These are phyloP conservation scores for Dichetophora obliterata DNA, from an alignment of 2,888 invertebrate genomes.

Conservation along the genomic window DNA sequence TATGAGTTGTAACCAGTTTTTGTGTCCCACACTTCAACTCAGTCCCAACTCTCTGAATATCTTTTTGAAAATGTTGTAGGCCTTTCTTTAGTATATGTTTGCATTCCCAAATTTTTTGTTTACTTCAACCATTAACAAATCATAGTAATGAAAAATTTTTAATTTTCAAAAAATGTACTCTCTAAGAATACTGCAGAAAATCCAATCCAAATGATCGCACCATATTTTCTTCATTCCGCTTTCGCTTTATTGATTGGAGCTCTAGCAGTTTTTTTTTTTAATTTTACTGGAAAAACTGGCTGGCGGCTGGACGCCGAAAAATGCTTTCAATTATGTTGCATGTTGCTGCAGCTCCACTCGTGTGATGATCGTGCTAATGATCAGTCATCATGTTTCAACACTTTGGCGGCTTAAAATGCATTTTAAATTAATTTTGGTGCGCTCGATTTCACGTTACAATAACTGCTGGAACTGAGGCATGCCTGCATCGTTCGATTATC, in stretches of 20 bases:
- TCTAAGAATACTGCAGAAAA: too few relatives aligned
- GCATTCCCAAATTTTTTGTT: too few relatives aligned
- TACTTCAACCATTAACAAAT: too few relatives aligned
- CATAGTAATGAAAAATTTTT: too few relatives aligned
- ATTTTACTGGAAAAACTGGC: too few relatives aligned
- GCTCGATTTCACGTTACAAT: conserved; percentile 12
- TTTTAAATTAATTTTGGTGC: conserved; percentile 63
- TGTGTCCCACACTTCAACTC: too few relatives aligned
- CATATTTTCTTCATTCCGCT: background rate
- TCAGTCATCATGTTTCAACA: conserved; percentile 63
- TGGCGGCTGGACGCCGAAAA: background rate
- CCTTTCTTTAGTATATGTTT: too few relatives aligned
- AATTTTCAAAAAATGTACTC: too few relatives aligned
- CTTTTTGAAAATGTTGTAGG: too few relatives aligned
- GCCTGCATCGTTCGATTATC: background rate
- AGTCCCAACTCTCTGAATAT: too few relatives aligned
- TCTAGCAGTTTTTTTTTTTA: background rate
- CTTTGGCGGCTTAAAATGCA: conserved; percentile 60
- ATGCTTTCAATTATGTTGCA: conserved; percentile 9
- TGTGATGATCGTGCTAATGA: conserved; percentile 43
- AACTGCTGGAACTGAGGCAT: conserved; percentile 13
- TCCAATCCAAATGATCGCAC: too few relatives aligned
- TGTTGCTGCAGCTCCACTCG: background rate
- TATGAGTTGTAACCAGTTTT: too few relatives aligned
- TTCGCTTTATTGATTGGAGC: background rate